Percentiles rank a stretch among this genome's conserved stretches.
These are phyloP conservation scores for Tachina fera DNA, from an alignment of 2,888 invertebrate genomes.

Conservation along the genomic window DNA sequence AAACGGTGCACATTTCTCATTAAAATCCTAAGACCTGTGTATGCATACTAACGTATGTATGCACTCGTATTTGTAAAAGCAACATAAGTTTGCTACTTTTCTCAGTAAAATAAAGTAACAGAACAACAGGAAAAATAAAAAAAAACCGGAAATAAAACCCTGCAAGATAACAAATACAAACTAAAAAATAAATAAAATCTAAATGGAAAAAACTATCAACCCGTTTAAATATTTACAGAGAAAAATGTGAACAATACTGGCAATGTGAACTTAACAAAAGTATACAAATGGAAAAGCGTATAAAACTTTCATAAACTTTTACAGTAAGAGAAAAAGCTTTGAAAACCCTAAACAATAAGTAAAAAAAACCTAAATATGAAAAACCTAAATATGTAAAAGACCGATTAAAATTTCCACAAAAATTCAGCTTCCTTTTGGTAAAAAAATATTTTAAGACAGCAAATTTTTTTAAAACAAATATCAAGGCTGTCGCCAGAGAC, in stretches of 20 bases:
- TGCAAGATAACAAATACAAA: constrained; percentile 11
- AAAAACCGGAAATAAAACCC: constrained; percentile 36
- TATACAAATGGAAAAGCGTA: background rate
- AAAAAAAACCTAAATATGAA: too few species aligned
- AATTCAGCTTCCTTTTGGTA: too few species aligned
- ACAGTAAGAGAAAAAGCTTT: background rate
- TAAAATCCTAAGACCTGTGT: too few species aligned
- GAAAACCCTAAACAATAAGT: background rate
- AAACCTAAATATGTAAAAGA: too few species aligned
- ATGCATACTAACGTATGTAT: background rate
- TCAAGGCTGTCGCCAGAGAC: too few species aligned
- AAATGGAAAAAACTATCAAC: constrained; percentile 7
- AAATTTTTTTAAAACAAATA: too few species aligned
- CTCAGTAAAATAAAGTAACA: background rate
- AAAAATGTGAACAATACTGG: constrained; percentile 13
- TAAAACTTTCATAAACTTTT: background rate
- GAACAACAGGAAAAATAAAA: constrained; percentile 9
- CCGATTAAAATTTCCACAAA: too few species aligned
- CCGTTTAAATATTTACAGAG: constrained; percentile 22
- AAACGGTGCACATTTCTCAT: too few species aligned
- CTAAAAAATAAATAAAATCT: background rate
- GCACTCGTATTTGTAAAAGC: background rate
- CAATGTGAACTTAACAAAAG: background rate
- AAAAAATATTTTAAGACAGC: too few species aligned
- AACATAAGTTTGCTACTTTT: background rate